A percentile compares a stretch with the other conserved stretches of the same genome.
phyloP scores from a whole-genome alignment of 2,113 vertebrate species.

The Coptodon bakossiorum region DNA sequence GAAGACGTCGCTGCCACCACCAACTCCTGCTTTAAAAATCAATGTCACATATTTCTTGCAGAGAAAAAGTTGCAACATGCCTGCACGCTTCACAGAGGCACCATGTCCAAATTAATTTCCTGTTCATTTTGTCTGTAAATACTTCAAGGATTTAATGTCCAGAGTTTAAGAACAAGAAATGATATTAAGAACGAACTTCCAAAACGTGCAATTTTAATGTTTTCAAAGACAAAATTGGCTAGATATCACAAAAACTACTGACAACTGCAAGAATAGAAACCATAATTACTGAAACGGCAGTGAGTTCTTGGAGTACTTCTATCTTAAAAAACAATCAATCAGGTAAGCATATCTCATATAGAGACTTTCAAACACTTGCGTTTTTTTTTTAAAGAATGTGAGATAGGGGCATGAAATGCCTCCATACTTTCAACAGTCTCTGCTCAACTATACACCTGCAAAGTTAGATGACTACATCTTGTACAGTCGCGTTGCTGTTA shows the following conservation, averaged over 20 bases:
- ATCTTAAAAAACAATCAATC: background rate
- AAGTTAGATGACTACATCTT: background rate
- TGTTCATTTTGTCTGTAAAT: background rate
- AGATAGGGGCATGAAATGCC: background rate
- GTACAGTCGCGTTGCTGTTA: background rate
- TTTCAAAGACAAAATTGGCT: background rate
- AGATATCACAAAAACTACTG: background rate
- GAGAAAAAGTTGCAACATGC: background rate
- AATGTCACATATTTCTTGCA: background rate
- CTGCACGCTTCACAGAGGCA: background rate
- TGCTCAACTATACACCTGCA: background rate
- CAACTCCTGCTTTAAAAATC: background rate
- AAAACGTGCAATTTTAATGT: background rate
- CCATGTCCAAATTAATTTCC: background rate
- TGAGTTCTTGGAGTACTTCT: background rate
- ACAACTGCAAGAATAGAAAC: background rate
- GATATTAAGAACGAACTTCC: background rate
- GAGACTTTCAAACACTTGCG: background rate
- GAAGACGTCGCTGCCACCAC: background rate
- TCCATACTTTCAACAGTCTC: background rate
- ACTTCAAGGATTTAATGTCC: background rate
- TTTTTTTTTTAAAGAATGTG: background rate
- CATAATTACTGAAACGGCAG: background rate
- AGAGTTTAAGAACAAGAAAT: background rate
- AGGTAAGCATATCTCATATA: background rate